Evolutionary conservation across 2,797 vertebrate species (phyloP), one percentile per base, ranked within the genome.

Genomic region (Paratrypauchen microcephalus): DNA sequence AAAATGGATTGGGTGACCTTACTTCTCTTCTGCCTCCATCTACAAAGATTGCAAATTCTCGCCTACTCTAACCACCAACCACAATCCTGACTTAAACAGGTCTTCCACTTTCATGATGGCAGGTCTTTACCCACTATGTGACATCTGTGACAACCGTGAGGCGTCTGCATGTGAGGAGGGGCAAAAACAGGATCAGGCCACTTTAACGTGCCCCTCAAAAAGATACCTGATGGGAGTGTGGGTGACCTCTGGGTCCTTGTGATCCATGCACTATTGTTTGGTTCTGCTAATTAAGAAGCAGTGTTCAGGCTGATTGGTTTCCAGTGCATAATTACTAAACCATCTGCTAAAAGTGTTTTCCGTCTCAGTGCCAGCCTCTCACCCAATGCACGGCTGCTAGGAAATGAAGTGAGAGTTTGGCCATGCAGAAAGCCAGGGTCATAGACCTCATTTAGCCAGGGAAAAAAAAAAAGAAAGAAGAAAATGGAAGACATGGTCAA

Each of bases 251-350:
- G 85, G 90, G 82, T 75, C 80, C 76, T 89, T 74, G 65, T 86
- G 91, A 88, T 87, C 86, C 78, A 86, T 87, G 85, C 82, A 81
- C 91, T 89, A 87, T 93, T 92, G 90, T 92, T 93, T 89, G 87
- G 89, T 89, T 89, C 88, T 84, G 87, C 91, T 93, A 94, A 94
- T 94, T 94, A 93, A 93, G 89, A 90, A 91, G 83, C 87, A 77
- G 81, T 90, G 92, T 93, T 94, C 89, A 82, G 88, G 88, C 87
- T 93, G 92, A 94, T 94, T 93, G 90, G 91, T 89, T 94, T 92
- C 89, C 88, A 92, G 87, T 93, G 88, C 92, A 87, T 92, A 94
- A 94, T 94, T 94, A 93, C 86, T 65, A 90, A 91, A 89, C 88
- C 88, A 86, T 90, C 90, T 92, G 90, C 89, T 80, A 83, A 89